phyloP scores from a whole-genome alignment of 2,797 vertebrate species.

The Ctenochaetus hawaiiensis region DNA sequence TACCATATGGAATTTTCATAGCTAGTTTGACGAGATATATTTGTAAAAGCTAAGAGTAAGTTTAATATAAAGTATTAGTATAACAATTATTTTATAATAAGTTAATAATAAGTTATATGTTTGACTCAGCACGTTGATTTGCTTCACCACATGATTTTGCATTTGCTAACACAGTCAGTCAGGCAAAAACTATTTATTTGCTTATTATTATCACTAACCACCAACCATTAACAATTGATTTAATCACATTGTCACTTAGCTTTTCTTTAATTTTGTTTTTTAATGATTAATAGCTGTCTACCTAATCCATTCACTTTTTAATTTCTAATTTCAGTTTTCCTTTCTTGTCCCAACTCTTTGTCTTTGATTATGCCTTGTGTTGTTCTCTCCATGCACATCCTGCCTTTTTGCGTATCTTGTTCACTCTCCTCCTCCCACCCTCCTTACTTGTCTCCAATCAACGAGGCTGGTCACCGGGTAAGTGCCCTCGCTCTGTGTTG shows the following conservation, averaged over 20 bases:
- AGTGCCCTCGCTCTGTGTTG: slow-evolving; percentile 86
- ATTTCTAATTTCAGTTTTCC: slow-evolving; percentile 88
- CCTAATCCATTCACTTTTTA: slow-evolving; percentile 80
- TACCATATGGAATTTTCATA: neutral
- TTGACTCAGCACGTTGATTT: neutral
- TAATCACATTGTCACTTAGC: slow-evolving; percentile 57
- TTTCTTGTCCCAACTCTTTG: slow-evolving; percentile 75
- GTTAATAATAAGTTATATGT: too few relatives aligned
- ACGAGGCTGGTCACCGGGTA: slow-evolving; percentile 99
- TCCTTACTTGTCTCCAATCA: slow-evolving; percentile 90
- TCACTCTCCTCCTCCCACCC: slow-evolving; percentile 81
- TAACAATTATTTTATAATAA: too few relatives aligned
- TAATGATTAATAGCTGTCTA: slow-evolving; percentile 71
- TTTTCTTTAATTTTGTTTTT: slow-evolving; percentile 52
- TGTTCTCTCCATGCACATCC: slow-evolving; percentile 78
- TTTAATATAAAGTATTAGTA: too few relatives aligned
- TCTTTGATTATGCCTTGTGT: slow-evolving; percentile 84
- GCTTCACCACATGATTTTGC: slow-evolving; percentile 45
- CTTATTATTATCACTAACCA: slow-evolving; percentile 67
- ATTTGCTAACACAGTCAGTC: neutral
- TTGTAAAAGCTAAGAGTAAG: too few relatives aligned
- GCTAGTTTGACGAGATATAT: neutral
- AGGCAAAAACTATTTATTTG: slow-evolving; percentile 1
- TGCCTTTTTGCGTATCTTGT: slow-evolving; percentile 84
- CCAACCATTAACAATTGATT: slow-evolving; percentile 61